These are phyloP conservation scores for Idaea dimidiata DNA, from an alignment of 2,888 invertebrate genomes.

Conservation along the genomic window DNA sequence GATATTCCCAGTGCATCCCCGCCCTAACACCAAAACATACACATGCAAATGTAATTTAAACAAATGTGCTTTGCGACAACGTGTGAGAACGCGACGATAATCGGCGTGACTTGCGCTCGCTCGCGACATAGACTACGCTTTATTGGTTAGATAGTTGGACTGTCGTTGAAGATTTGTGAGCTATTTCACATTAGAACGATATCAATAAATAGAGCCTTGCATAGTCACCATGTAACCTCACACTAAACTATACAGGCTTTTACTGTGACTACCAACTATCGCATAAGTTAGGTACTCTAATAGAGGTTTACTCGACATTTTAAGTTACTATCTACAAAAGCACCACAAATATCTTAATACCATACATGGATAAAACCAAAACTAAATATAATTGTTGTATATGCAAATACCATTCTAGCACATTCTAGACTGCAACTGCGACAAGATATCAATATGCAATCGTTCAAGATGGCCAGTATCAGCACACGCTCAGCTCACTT, in stretches of 20 bases:
- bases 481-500: neutral
- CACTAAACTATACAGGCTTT: too few relatives aligned
- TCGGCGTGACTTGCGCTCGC: slow-evolving; percentile 48
- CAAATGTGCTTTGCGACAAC: slow-evolving; percentile 68
- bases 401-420: neutral
- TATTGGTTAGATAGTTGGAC: neutral
- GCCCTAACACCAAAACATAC: slow-evolving; percentile 50
- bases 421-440: too few relatives aligned
- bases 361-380: neutral
- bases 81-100: slow-evolving; percentile 75
- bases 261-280: too few relatives aligned
- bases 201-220: neutral
- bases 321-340: too few relatives aligned
- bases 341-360: neutral
- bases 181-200: neutral
- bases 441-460: neutral
- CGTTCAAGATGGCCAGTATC: neutral
- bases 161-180: neutral
- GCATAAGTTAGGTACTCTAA: too few relatives aligned
- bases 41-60: slow-evolving; percentile 78
- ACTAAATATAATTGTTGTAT: neutral
- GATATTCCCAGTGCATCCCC: slow-evolving; percentile 16
- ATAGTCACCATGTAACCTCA: too few relatives aligned
- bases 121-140: neutral
- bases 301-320: too few relatives aligned